These are phyloP conservation scores for Burhinus bistriatus DNA, from an alignment of 2,113 vertebrate genomes.

Conservation along the genomic window DNA sequence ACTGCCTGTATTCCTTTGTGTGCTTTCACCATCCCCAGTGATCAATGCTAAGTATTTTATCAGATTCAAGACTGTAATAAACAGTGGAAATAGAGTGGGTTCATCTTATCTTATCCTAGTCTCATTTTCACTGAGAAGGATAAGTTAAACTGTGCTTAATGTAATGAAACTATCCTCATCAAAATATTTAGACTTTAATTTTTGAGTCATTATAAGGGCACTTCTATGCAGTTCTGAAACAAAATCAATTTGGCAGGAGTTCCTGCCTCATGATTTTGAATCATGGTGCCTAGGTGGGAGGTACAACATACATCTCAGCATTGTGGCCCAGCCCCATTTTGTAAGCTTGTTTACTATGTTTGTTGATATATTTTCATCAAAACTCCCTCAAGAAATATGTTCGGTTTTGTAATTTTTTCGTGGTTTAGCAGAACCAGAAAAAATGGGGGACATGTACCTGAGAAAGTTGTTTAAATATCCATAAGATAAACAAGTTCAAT, in stretches of 20 bases:
- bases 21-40: conserved; percentile 26
- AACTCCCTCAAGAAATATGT: neutral
- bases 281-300: neutral
- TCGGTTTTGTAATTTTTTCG: neutral
- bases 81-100: conserved; percentile 16
- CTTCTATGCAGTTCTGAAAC: neutral
- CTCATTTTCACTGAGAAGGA: conserved; percentile 9
- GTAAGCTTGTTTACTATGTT: neutral
- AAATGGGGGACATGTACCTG: neutral
- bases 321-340: neutral
- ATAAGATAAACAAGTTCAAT: neutral
- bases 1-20: conserved; percentile 35
- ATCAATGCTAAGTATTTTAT: conserved; percentile 56
- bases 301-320: neutral
- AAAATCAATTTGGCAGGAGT: conserved; percentile 3
- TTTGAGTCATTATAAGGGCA: conserved; percentile 37
- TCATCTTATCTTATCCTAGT: conserved; percentile 33
- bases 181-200: conserved; percentile 55
- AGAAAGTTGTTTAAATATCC: neutral
- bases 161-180: conserved; percentile 32
- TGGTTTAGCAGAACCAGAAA: neutral
- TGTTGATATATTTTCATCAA: neutral
- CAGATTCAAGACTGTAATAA: conserved; percentile 42
- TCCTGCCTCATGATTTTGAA: neutral
- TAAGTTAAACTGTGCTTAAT: conserved; percentile 28